Conservation (phyloP, 2,113 vertebrate species). For the Himantopus leucocephalus region DNA sequence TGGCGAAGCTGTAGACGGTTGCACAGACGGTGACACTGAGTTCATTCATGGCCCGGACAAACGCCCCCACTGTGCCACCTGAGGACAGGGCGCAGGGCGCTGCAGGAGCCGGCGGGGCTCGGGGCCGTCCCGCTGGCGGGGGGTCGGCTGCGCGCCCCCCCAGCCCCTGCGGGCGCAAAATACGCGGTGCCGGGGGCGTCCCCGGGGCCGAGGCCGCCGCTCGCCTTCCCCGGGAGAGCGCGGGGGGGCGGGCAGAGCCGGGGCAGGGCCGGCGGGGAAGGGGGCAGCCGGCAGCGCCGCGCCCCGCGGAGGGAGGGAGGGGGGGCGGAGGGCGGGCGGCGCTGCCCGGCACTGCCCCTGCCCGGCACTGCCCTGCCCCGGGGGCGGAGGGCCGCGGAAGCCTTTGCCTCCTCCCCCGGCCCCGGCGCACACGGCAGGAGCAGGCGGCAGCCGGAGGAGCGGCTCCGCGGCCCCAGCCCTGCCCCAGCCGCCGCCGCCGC, state of each 20-base stretch:
- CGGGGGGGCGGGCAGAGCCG: slow-evolving; percentile 41
- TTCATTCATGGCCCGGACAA: background rate
- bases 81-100: slow-evolving; percentile 67
- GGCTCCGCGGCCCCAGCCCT: background rate
- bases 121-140: background rate
- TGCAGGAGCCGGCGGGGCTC: slow-evolving; percentile 37
- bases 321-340: background rate
- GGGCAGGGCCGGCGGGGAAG: slow-evolving; percentile 48
- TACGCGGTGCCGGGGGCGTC: background rate
- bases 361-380: background rate
- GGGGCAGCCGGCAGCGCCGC: background rate
- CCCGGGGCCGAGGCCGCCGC: background rate
- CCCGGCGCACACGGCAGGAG: background rate
- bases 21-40: background rate
- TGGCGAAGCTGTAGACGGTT: background rate
- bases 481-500: background rate
- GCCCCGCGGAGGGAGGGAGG: background rate
- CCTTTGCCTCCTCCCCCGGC: background rate
- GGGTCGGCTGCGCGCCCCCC: background rate
- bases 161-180: background rate
- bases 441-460: background rate
- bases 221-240: background rate
- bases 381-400: slow-evolving; percentile 14
- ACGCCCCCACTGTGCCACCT: background rate
- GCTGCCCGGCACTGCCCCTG: no score